phyloP scores from a whole-genome alignment of 2,113 vertebrate species.

The Ptilorrhoa leucosticta region DNA sequence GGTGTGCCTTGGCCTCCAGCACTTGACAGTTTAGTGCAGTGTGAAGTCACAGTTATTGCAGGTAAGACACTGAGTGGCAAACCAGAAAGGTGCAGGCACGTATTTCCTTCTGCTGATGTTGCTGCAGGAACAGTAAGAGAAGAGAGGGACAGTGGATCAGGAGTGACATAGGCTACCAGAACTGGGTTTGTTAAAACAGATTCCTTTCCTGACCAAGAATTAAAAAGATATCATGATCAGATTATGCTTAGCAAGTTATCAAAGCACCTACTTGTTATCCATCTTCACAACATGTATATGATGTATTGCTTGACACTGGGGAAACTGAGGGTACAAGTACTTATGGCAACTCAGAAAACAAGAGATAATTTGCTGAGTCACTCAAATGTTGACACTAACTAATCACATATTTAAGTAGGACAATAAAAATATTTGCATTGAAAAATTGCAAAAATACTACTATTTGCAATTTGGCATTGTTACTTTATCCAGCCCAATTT shows the following conservation, averaged over 20 bases:
- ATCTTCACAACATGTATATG: neutral
- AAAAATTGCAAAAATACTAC: neutral
- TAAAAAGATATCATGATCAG: neutral
- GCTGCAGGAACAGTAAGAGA: neutral
- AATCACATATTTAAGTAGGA: neutral
- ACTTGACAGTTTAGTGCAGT: neutral
- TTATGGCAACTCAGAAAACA: neutral
- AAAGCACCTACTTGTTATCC: neutral
- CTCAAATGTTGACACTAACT: neutral
- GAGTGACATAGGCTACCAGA: neutral
- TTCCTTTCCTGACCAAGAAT: neutral
- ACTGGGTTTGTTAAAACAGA: neutral
- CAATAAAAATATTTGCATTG: neutral
- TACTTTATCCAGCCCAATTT: neutral
- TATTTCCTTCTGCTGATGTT: neutral
- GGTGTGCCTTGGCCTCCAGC: neutral
- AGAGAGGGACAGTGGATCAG: neutral
- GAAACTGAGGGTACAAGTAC: neutral
- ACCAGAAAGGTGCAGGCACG: neutral
- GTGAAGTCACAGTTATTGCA: neutral
- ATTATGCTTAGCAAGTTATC: neutral
- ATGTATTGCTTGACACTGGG: neutral
- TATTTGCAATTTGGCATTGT: neutral
- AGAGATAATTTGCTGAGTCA: neutral
- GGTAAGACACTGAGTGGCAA: neutral